These are phyloP conservation scores for Cloeon dipterum DNA, from an alignment of 2,888 invertebrate genomes.

Conservation along the genomic window DNA sequence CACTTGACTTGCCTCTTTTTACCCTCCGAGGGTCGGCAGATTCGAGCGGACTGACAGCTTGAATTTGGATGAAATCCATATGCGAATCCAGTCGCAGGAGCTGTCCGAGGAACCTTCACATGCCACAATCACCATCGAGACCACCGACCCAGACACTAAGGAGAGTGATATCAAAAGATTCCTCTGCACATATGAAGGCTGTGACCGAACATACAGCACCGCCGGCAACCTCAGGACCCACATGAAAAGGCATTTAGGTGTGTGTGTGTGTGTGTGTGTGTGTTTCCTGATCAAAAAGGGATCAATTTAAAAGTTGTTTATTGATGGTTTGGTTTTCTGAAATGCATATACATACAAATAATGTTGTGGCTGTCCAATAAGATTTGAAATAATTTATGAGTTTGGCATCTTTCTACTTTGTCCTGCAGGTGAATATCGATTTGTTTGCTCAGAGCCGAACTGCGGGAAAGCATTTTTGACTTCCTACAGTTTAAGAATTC, in stretches of 20 bases:
- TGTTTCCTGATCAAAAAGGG: background rate
- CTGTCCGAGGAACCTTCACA: conserved; percentile 41
- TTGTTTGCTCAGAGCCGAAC: conserved; percentile 65
- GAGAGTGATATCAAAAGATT: conserved; percentile 42
- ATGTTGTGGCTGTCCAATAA: too few species aligned
- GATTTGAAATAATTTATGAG: too few species aligned
- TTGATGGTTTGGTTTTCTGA: too few species aligned
- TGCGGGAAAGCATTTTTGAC: conserved; percentile 88
- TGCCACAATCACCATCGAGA: conserved; percentile 42
- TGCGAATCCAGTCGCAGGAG: conserved; percentile 47
- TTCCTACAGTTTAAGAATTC: conserved; percentile 85
- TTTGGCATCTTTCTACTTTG: too few species aligned
- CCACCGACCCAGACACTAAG: conserved; percentile 29
- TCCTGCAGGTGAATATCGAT: conserved; percentile 91
- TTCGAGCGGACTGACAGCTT: too few species aligned
- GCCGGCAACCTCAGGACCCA: conserved; percentile 86
- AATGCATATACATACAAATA: too few species aligned
- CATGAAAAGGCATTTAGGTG: conserved; percentile 90
- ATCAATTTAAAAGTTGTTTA: background rate
- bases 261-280: too few species aligned
- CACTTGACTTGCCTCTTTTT: too few species aligned
- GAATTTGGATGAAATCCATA: conserved; percentile 41
- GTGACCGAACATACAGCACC: conserved; percentile 74
- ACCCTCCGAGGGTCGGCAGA: too few species aligned
- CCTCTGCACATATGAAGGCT: conserved; percentile 72